Evolutionary conservation across 2,797 vertebrate genomes (phyloP).

Genomic region (Adelosebastes latens): DNA sequence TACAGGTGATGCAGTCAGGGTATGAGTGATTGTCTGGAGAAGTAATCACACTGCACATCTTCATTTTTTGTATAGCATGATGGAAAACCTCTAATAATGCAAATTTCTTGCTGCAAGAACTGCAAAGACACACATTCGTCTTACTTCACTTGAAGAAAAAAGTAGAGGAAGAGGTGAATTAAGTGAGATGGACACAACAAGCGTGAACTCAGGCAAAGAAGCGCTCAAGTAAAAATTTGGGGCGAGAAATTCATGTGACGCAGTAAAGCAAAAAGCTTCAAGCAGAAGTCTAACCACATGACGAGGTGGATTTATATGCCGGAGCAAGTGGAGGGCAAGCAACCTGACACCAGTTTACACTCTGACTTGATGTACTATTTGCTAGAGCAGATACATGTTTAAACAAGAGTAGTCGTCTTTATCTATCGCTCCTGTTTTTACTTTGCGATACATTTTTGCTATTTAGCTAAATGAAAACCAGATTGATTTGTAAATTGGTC

Average conservation of each 20-base stretch:
- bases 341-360: neutral
- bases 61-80: neutral
- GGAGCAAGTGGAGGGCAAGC: neutral
- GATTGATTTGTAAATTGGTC: neutral
- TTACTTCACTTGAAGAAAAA: conserved; percentile 12
- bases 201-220: neutral
- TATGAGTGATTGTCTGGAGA: neutral
- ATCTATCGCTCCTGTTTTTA: neutral
- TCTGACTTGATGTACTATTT: neutral
- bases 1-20: neutral
- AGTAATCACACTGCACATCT: neutral
- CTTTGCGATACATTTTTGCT: neutral
- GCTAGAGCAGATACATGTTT: neutral
- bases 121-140: conserved; percentile 5
- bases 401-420: no score
- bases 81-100: neutral
- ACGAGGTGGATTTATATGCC: neutral
- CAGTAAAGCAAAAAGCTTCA: conserved; percentile 1
- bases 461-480: neutral
- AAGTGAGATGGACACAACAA: neutral
- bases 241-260: neutral
- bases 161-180: neutral
- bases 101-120: neutral
- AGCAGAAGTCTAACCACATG: neutral
- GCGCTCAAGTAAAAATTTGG: neutral